Evolutionary conservation across 2,797 vertebrate species (phyloP).

Genomic region (Agapornis canus): DNA sequence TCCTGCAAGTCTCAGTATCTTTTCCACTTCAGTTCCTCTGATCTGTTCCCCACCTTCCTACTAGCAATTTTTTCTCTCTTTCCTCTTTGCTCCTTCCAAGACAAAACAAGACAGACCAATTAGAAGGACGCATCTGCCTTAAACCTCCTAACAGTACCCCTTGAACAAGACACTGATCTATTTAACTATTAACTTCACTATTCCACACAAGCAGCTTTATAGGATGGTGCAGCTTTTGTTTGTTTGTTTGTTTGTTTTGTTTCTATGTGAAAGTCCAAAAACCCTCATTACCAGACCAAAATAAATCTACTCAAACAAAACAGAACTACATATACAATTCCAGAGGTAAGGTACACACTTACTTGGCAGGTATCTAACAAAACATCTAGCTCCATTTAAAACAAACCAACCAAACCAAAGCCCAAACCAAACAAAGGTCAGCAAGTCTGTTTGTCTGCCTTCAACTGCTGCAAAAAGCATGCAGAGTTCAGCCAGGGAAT

Average conservation of each 20-base stretch:
- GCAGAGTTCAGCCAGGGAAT: neutral
- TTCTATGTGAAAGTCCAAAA: neutral
- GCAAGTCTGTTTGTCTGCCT: neutral
- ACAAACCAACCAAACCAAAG: neutral
- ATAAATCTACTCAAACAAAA: neutral
- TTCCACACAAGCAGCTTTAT: neutral
- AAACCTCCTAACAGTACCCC: neutral
- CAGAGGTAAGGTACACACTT: neutral
- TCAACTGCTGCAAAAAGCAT: neutral
- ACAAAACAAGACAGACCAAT: neutral
- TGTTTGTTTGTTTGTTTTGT: neutral
- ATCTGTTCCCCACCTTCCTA: neutral
- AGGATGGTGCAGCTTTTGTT: neutral
- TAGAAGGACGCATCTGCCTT: neutral
- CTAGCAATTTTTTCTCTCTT: neutral
- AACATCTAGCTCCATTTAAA: neutral
- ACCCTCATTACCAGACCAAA: neutral
- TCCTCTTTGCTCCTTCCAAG: conserved; percentile 1
- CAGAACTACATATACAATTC: neutral
- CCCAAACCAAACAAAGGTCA: neutral
- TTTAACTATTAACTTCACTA: neutral
- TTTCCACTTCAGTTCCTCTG: neutral
- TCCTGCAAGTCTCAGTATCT: neutral
- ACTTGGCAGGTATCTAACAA: neutral
- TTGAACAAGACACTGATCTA: neutral